These are phyloP conservation scores for Mus minutoides DNA, from an alignment of 2,797 vertebrate species.

Conservation along the genomic window DNA sequence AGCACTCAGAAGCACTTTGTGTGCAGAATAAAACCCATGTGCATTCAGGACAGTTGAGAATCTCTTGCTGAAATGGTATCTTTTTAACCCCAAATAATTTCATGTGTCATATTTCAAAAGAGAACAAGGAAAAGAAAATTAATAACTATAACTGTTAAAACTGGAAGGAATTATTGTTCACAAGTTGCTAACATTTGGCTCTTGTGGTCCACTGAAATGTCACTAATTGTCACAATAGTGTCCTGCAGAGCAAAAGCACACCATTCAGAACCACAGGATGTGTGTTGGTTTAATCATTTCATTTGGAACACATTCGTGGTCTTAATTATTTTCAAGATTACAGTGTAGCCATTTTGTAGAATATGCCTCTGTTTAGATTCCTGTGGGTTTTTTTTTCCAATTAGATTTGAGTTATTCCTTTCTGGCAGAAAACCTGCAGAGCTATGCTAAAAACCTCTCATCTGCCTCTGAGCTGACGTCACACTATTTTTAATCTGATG, in stretches of 20 bases:
- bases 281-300: not conserved
- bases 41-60: not conserved
- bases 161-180: not conserved
- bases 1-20: not conserved
- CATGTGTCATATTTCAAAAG: not conserved
- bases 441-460: not conserved
- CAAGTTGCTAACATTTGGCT: not conserved
- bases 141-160: conserved; percentile 5
- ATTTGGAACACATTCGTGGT: not conserved
- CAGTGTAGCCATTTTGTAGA: not conserved
- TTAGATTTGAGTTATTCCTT: not conserved
- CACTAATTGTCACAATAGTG: not conserved
- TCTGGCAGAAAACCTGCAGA: not conserved
- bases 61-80: not conserved
- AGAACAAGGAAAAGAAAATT: not conserved
- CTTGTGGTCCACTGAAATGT: not conserved
- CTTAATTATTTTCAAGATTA: conserved; percentile 10
- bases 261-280: not conserved
- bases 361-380: not conserved
- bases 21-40: not conserved
- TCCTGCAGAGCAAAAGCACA: not conserved
- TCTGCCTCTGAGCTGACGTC: not conserved
- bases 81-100: conserved; percentile 6
- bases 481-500: not conserved
- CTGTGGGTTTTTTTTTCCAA: not conserved